These are phyloP conservation scores for Ophioderma brevispina DNA, from an alignment of 35 echinoderm and acorn worm genomes.

Conservation along the genomic window DNA sequence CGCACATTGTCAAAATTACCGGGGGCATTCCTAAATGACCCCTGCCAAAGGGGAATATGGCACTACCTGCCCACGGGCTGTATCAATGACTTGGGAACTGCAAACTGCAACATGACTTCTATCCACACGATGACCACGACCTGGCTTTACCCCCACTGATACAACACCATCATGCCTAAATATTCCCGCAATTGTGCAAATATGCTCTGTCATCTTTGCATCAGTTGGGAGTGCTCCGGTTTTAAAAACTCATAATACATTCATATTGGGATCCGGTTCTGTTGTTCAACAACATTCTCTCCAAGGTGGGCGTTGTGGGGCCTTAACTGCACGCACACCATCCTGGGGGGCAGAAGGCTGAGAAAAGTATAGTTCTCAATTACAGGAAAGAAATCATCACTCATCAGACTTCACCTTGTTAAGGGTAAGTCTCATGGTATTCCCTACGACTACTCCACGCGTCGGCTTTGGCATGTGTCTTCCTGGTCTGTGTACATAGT, in stretches of 20 bases:
- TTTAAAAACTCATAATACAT: conserved; percentile 18
- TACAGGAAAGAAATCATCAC: conserved; percentile 31
- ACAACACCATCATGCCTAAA: conserved; percentile 38
- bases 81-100: not conserved
- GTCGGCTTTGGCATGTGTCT: conserved; percentile 26
- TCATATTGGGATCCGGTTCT: not conserved
- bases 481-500: conserved; percentile 31
- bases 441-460: conserved; percentile 29
- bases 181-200: conserved; percentile 2
- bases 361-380: conserved; percentile 9
- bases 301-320: not conserved
- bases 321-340: not conserved
- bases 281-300: not conserved
- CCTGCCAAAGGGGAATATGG: conserved; percentile 62
- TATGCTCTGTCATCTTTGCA: not conserved
- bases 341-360: not conserved
- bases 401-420: not conserved
- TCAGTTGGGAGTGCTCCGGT: not conserved
- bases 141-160: conserved; percentile 48
- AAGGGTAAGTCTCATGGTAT: conserved; percentile 5
- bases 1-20: conserved; percentile 58
- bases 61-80: not conserved
- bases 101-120: conserved; percentile 44
- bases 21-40: conserved; percentile 40
- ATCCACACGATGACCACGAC: conserved; percentile 19